phyloP scores from a whole-genome alignment of 2,113 vertebrate species.

The Tonatia bakeri region DNA sequence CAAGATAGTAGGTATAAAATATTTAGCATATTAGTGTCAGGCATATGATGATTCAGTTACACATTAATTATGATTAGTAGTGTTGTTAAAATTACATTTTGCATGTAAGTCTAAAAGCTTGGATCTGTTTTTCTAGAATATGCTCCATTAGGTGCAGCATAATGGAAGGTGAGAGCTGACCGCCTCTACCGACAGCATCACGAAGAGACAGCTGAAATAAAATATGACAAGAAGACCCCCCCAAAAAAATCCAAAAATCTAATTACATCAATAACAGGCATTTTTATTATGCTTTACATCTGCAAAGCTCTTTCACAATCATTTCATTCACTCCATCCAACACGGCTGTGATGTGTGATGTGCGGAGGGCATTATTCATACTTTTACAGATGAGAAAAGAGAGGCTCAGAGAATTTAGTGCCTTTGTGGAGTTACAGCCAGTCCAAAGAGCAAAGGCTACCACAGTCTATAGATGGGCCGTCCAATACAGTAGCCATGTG shows the following conservation, averaged over 20 bases:
- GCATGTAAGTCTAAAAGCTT: not conserved
- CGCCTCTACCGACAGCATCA: not conserved
- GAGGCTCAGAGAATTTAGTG: not conserved
- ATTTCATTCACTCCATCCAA: not conserved
- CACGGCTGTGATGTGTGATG: not conserved
- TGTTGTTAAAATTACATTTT: conserved; percentile 21
- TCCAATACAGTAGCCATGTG: not conserved
- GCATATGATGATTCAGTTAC: not conserved
- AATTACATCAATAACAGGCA: not conserved
- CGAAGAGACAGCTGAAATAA: not conserved
- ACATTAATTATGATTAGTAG: not conserved
- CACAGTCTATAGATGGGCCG: not conserved
- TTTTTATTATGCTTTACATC: not conserved
- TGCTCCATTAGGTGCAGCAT: not conserved
- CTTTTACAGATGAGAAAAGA: not conserved
- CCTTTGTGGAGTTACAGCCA: not conserved
- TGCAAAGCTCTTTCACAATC: not conserved
- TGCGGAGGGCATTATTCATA: not conserved
- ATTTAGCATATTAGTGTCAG: not conserved
- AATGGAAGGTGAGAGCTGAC: not conserved
- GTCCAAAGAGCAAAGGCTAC: not conserved
- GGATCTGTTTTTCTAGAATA: not conserved
- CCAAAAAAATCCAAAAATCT: not conserved
- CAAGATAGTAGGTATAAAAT: not conserved
- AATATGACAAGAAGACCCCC: not conserved